A percentile compares a stretch with the other conserved stretches of the same genome.
Evolutionary conservation across 2,113 vertebrate species (phyloP).

Genomic region (Myxocyprinus asiaticus): DNA sequence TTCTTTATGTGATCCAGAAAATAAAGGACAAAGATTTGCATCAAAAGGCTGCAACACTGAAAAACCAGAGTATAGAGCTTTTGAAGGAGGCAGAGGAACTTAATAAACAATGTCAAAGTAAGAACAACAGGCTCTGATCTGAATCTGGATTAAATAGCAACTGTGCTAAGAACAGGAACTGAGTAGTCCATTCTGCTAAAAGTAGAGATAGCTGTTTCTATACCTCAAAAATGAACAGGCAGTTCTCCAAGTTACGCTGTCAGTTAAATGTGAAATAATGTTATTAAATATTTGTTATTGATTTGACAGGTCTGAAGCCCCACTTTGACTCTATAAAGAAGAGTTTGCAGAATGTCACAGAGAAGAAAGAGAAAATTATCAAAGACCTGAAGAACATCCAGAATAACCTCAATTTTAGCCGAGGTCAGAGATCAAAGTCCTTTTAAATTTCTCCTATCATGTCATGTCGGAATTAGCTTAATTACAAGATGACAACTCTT

Average conservation of each 20-base stretch:
- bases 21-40: constrained; percentile 73
- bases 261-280: neutral
- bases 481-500: too few relatives aligned
- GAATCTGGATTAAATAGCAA: too few relatives aligned
- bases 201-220: too few relatives aligned
- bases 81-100: constrained; percentile 54
- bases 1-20: constrained; percentile 64
- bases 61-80: constrained; percentile 66
- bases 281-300: neutral
- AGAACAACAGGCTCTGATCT: neutral
- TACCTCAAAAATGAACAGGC: neutral
- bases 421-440: constrained; percentile 66
- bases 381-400: constrained; percentile 71
- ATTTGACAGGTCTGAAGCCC: constrained; percentile 68
- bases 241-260: neutral
- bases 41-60: constrained; percentile 62
- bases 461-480: too few relatives aligned
- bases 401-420: constrained; percentile 76
- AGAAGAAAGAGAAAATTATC: constrained; percentile 71
- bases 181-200: too few relatives aligned
- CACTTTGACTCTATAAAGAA: constrained; percentile 69
- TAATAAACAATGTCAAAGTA: constrained; percentile 37
- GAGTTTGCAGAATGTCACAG: constrained; percentile 68
- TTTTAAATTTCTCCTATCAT: neutral
- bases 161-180: too few relatives aligned